These are phyloP conservation scores for Pseudomyrmex dendroicus DNA, from an alignment of 1,140 invertebrate genomes.

Conservation along the genomic window DNA sequence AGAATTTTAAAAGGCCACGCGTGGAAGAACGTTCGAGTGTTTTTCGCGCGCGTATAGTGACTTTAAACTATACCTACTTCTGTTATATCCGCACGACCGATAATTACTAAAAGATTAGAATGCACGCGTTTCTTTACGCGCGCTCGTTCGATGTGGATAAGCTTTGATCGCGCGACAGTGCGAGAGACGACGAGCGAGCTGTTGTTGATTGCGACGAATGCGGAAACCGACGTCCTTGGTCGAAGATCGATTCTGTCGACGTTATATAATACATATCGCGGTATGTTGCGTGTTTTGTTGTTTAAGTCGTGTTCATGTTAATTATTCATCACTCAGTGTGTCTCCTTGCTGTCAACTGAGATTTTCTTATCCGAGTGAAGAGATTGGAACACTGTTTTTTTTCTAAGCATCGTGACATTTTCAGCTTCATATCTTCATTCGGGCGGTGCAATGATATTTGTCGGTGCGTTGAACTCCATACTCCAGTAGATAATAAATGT, in stretches of 20 bases:
- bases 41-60: too few relatives aligned
- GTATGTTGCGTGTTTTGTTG: slow-evolving; percentile 20
- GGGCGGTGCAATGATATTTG: too few relatives aligned
- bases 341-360: slow-evolving; percentile 16
- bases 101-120: background rate
- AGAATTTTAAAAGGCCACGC: background rate
- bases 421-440: too few relatives aligned
- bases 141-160: background rate
- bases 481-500: too few relatives aligned
- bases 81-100: background rate
- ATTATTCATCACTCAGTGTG: slow-evolving; percentile 37
- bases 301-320: slow-evolving; percentile 37
- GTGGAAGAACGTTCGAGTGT: too few relatives aligned
- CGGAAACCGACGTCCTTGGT: slow-evolving; percentile 45
- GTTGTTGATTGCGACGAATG: slow-evolving; percentile 24
- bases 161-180: background rate
- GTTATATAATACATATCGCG: slow-evolving; percentile 33
- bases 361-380: background rate
- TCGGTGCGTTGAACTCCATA: too few relatives aligned
- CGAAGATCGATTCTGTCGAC: slow-evolving; percentile 31
- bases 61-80: background rate
- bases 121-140: background rate
- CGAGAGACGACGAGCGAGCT: background rate
- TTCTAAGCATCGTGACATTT: background rate
- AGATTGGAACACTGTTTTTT: background rate